Base-by-base conservation (phyloP, 1,140 invertebrate species). In the Zaprionus gabonicus region DNA sequence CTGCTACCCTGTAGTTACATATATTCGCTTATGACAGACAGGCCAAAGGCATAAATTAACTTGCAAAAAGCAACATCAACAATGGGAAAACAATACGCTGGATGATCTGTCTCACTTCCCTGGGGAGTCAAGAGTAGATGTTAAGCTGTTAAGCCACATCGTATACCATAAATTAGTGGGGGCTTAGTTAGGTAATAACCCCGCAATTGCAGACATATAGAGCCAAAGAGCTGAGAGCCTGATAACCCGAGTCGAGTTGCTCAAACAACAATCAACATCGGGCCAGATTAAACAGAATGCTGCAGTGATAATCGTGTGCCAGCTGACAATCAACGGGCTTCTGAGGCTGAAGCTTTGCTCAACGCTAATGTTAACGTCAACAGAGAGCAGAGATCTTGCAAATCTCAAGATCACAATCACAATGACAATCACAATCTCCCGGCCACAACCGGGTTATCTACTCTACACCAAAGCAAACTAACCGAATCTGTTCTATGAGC, bases 281-380 rank as follows among this genome's bases (percentile, higher is more conserved):
- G 41, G 57, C 17, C 25, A 76, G 68, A 65, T 71, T 71, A 71
- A 65, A 71, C 66, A 66, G 68, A 58, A 71, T 71, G 55, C 34
- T 76, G 73, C 73, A 76, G 73, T 76, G 59, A 75, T 75, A 75
- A 75, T 75, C 67, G 67, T 75, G 58, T 70, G 72, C 72, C 67
- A 71, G 73, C 55, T 36, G 59, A 44, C 68, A 71, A 62, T 75
- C 72, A 75, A 70, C 58, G n/a, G 38, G 13, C 17, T 31, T 31
- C 9, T 31, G 28, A 0, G 28, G 28, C 31, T 34, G 10, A 3
- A 3, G 0, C 9, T 9, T 17, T 20, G 13, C 12, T 28, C 60
- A 44, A 46, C 38, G 15, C 12, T 10, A 15, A n/a, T n/a, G 36
- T 27, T 15, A 46, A 28, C 17, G 44, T 34, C 17, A 49, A 31